Evolutionary conservation across 2,797 vertebrate species (phyloP), one percentile per base, ranked within the genome.

Genomic region (Leuciscus waleckii): DNA sequence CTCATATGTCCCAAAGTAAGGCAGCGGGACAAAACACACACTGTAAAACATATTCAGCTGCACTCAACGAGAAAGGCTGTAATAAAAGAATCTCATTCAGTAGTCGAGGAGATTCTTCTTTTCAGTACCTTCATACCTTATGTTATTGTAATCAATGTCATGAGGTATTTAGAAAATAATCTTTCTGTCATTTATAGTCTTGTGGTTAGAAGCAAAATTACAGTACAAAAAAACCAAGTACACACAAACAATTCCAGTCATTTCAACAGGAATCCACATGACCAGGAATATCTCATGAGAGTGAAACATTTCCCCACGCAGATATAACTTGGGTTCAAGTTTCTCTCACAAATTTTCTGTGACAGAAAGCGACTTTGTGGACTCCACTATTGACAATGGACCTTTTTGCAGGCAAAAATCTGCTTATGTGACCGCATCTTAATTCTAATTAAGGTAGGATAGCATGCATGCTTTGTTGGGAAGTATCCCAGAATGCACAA

Each of bases 121-220:
- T 82, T 80, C 82, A 78, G 26, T 78, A 37, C 14, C 43, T 41
- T 71, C 61, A n/a, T 56, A 43, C 21, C 68, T 69, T 87, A 32
- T 82, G 84, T 76, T 90, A 76, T 82, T 87, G 51, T 56, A 84
- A 63, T 90, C 54, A 68, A 46, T 61, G n/a, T 21, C 78, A 74
- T 49, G 49, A 63, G 32, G 11, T 51, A 76, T 79, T 77, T 68
- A 46, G 35, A 41, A 41, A 26, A 5, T 3, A 54, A 73, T 13
- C 4, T 58, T 29, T 76, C 58, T 67, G n/a, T 56, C 23, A 51
- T 73, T 82, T 61, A 29, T 46, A 68, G 46, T 54, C 4, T 16
- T 37, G 41, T 41, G 23, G 61, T 68, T 41, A 51, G 16, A 75
- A 71, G 37, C 37, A 2, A 56, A 56, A 56, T 76, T 76, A 54